These are phyloP conservation scores for Agapostemon virescens DNA, from an alignment of 2,888 invertebrate species.

Conservation along the genomic window DNA sequence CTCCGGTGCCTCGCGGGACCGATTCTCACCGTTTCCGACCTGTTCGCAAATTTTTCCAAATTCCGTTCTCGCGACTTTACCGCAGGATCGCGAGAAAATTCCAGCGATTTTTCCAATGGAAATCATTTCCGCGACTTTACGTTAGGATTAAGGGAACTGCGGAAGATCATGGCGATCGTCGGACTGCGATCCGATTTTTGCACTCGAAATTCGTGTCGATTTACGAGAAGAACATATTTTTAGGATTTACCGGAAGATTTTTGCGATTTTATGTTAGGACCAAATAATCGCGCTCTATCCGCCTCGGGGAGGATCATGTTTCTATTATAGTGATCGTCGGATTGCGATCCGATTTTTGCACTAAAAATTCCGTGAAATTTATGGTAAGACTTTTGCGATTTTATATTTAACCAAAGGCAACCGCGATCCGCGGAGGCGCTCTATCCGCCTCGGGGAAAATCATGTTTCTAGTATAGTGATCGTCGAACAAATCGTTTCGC, in stretches of 20 bases:
- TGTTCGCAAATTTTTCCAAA: background rate
- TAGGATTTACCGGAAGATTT: too few species aligned
- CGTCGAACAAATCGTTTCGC: background rate
- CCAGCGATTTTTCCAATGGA: background rate
- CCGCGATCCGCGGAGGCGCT: too few species aligned
- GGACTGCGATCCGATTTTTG: too few species aligned
- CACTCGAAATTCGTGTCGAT: too few species aligned
- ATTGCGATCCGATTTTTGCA: background rate
- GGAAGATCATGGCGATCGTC: background rate
- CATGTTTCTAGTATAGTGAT: background rate
- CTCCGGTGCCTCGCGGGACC: background rate
- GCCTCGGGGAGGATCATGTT: background rate
- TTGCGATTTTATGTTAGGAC: too few species aligned
- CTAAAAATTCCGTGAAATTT: too few species aligned
- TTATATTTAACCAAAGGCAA: too few species aligned
- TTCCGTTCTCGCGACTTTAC: too few species aligned
- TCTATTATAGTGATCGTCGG: background rate
- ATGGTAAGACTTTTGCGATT: too few species aligned
- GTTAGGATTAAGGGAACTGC: background rate
- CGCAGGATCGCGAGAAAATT: conserved; percentile 2
- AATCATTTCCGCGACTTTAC: background rate
- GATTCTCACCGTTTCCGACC: background rate
- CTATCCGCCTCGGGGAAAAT: background rate
- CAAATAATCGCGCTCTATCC: background rate
- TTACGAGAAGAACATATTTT: too few species aligned